Percentiles rank a stretch among this genome's conserved stretches.
These are phyloP conservation scores for Vanessa tameamea DNA, from an alignment of 1,140 invertebrate species.

Conservation along the genomic window DNA sequence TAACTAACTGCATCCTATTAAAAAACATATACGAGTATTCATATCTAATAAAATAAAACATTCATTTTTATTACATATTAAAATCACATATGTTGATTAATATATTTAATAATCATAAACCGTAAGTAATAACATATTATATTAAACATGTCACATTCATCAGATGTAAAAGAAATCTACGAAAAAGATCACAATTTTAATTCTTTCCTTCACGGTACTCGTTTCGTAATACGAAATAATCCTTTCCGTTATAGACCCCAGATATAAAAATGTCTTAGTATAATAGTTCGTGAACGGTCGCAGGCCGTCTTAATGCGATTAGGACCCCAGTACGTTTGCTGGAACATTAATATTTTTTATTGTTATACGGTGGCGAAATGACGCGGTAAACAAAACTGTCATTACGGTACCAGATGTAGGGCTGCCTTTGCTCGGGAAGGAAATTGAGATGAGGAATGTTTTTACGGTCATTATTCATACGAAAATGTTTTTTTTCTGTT, in stretches of 20 bases:
- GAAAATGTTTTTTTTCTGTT: background rate
- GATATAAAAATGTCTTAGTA: constrained; percentile 65
- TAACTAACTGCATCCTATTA: too few species aligned
- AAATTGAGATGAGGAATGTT: background rate
- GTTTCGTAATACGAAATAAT: constrained; percentile 42
- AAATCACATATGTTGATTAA: too few species aligned
- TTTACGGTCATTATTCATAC: background rate
- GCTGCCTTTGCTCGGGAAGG: background rate
- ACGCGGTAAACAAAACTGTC: constrained; percentile 69
- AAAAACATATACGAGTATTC: too few species aligned
- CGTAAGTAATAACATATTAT: too few species aligned
- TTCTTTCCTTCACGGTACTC: background rate
- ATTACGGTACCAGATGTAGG: constrained; percentile 48
- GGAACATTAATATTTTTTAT: constrained; percentile 72
- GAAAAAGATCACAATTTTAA: background rate
- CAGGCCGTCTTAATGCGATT: constrained; percentile 72
- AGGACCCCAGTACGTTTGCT: constrained; percentile 41
- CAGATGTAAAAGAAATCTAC: background rate
- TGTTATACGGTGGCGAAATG: constrained; percentile 58
- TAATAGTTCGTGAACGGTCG: constrained; percentile 69
- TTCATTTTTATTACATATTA: too few species aligned
- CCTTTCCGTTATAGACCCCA: constrained; percentile 48
- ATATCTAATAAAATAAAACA: too few species aligned
- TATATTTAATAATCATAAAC: too few species aligned
- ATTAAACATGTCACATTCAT: too few species aligned